A percentile compares a stretch with the other conserved stretches of the same genome.
Evolutionary conservation across 2,797 vertebrate genomes (phyloP).

Genomic region (Euthynnus affinis): DNA sequence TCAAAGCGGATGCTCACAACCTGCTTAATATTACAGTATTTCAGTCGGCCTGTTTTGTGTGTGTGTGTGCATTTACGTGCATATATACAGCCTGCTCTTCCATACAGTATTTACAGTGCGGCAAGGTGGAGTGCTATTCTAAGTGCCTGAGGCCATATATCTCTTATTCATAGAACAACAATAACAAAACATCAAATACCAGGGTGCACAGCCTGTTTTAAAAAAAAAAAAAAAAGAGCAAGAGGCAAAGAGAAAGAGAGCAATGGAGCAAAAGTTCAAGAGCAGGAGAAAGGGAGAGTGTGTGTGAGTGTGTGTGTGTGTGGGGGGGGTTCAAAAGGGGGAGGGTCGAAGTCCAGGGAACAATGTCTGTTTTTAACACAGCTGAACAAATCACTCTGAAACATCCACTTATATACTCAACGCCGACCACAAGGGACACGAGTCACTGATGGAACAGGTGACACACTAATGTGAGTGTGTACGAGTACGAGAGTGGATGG

Average conservation of each 20-base stretch:
- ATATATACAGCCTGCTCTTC: slow-evolving; percentile 24
- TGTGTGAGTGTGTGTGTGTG: too few species aligned
- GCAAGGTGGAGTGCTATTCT: slow-evolving; percentile 58
- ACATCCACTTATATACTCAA: slow-evolving; percentile 50
- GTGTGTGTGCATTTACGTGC: background rate
- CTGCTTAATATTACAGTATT: slow-evolving; percentile 41
- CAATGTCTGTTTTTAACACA: slow-evolving; percentile 41
- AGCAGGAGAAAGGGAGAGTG: slow-evolving; percentile 16
- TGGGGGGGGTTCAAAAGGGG: background rate
- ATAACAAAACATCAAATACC: slow-evolving; percentile 68
- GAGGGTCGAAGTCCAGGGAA: slow-evolving; percentile 16
- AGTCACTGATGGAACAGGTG: slow-evolving; percentile 61
- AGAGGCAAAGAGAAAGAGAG: slow-evolving; percentile 21
- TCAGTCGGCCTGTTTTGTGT: slow-evolving; percentile 27
- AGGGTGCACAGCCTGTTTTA: slow-evolving; percentile 30
- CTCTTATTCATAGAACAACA: slow-evolving; percentile 74
- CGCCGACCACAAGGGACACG: slow-evolving; percentile 43
- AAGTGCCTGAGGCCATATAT: slow-evolving; percentile 59
- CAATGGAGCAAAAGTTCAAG: slow-evolving; percentile 21
- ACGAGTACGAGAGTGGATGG: background rate
- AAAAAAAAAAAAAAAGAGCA: slow-evolving; percentile 18
- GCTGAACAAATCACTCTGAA: slow-evolving; percentile 43
- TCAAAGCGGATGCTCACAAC: slow-evolving; percentile 29
- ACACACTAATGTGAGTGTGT: slow-evolving; percentile 44
- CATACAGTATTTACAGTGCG: slow-evolving; percentile 55